phyloP scores from a whole-genome alignment of 2,888 invertebrate species.

The Thera obeliscata region DNA sequence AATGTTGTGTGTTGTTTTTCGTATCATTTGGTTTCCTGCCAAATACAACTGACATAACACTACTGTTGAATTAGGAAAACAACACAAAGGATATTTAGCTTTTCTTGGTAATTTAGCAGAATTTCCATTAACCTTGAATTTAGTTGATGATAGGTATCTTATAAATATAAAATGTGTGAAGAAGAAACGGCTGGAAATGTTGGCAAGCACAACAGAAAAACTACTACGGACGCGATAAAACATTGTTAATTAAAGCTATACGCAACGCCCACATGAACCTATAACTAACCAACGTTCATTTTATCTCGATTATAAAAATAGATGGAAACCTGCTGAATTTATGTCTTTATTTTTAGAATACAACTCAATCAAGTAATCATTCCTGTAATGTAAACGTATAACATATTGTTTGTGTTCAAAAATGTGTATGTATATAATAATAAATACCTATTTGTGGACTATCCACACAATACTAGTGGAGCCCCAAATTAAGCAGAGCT shows the following conservation, averaged over 20 bases:
- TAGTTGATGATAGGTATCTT: conserved; percentile 35
- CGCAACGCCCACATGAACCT: background rate
- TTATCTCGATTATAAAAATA: background rate
- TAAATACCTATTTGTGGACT: no score
- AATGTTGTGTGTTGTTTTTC: conserved; percentile 15
- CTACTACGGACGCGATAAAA: background rate
- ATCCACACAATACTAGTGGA: no score
- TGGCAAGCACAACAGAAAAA: background rate
- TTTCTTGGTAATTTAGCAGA: conserved; percentile 44
- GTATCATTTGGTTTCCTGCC: conserved; percentile 48
- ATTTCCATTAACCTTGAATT: conserved; percentile 45
- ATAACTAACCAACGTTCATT: background rate
- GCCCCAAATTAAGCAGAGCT: no score
- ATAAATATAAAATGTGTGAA: conserved; percentile 33
- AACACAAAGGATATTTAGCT: conserved; percentile 38
- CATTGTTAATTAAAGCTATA: background rate
- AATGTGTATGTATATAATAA: no score
- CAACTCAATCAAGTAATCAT: no score
- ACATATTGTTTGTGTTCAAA: no score
- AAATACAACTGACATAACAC: conserved; percentile 43
- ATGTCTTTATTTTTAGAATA: background rate
- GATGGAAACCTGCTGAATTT: background rate
- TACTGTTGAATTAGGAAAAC: conserved; percentile 43
- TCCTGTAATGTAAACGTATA: no score
- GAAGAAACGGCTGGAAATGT: conserved; percentile 3